Evolutionary conservation across 2,888 invertebrate species (phyloP).

Genomic region (Gari tellinella): DNA sequence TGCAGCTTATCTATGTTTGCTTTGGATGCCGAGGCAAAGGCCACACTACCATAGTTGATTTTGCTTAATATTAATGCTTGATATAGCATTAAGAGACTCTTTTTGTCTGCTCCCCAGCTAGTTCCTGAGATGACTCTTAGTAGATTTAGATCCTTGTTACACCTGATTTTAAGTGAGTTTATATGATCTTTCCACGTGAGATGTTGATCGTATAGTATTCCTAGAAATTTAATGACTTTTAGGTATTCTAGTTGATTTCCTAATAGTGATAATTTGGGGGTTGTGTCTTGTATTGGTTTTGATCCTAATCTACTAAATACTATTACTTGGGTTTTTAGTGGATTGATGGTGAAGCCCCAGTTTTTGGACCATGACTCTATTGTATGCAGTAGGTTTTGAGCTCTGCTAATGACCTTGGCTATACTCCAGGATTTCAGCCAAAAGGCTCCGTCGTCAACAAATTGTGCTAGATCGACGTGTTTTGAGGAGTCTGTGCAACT

Average conservation of each 20-base stretch:
- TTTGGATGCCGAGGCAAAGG: too few relatives aligned
- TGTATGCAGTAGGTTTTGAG: constrained; percentile 15
- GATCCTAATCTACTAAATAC: too few relatives aligned
- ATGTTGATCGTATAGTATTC: not conserved
- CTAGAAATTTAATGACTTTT: too few relatives aligned
- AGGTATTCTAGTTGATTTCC: constrained; percentile 12
- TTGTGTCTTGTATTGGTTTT: constrained; percentile 28
- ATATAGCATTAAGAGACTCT: constrained; percentile 9
- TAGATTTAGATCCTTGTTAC: constrained; percentile 11
- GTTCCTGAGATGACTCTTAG: constrained; percentile 22
- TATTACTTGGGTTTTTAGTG: too few relatives aligned
- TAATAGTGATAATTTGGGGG: too few relatives aligned
- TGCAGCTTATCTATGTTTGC: too few relatives aligned
- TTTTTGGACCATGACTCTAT: constrained; percentile 30
- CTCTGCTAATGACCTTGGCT: constrained; percentile 12
- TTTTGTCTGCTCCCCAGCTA: constrained; percentile 8
- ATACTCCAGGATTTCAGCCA: constrained; percentile 26
- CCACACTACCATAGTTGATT: too few relatives aligned
- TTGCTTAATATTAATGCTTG: too few relatives aligned
- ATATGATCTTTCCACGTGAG: too few relatives aligned
- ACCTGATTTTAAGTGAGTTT: not conserved
- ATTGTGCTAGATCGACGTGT: too few relatives aligned
- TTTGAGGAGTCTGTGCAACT: too few relatives aligned
- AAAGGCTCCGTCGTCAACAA: constrained; percentile 29
- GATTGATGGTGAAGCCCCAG: too few relatives aligned